phyloP scores from a whole-genome alignment of 1,140 invertebrate genomes.

The Trialeurodes vaporariorum region DNA sequence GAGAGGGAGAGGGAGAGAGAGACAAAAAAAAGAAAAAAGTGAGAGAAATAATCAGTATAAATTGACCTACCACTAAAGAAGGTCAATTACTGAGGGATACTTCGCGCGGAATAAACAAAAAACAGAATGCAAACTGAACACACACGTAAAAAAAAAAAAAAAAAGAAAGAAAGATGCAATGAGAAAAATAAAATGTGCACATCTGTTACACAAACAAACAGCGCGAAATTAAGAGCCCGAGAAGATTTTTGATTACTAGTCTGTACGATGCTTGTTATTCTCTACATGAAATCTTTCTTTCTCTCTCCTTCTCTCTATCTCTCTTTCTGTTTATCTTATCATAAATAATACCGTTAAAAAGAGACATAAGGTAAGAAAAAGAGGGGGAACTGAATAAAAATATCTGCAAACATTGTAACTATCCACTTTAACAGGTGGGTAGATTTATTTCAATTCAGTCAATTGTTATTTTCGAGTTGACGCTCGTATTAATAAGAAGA shows the following conservation, averaged over 20 bases:
- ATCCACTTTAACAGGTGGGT: background rate
- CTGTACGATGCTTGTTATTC: background rate
- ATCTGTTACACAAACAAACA: background rate
- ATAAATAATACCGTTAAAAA: background rate
- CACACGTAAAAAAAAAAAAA: background rate
- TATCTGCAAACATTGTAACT: background rate
- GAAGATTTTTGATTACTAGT: background rate
- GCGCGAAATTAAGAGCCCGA: background rate
- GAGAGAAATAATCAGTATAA: background rate
- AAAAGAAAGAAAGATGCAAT: too few species aligned
- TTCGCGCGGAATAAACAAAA: too few species aligned
- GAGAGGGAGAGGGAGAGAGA: too few species aligned
- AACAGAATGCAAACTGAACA: background rate
- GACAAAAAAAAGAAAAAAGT: background rate
- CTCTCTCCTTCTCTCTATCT: too few species aligned
- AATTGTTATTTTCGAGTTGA: background rate
- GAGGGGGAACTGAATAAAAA: background rate
- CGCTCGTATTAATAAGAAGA: background rate
- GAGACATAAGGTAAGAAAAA: background rate
- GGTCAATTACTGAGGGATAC: background rate
- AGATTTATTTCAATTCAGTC: background rate
- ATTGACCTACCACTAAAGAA: background rate
- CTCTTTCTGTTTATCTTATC: conserved; percentile 1
- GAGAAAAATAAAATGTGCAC: background rate
- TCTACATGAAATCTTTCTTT: background rate